Evolutionary conservation across 2,113 vertebrate species (phyloP).

Genomic region (Sminthopsis crassicaudata): DNA sequence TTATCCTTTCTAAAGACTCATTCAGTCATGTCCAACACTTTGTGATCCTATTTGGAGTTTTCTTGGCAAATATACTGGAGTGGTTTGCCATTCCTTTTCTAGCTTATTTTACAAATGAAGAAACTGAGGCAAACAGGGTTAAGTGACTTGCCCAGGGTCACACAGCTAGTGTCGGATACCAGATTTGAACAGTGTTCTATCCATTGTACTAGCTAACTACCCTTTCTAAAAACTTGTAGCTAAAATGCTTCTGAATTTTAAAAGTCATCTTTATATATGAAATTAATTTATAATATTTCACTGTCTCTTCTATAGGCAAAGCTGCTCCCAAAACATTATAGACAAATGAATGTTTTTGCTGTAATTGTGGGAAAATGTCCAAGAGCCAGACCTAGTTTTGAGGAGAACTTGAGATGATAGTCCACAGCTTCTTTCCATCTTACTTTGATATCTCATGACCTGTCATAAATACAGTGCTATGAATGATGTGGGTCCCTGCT

Average conservation of each 20-base stretch:
- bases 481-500: not conserved
- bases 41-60: too few species aligned
- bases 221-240: not conserved
- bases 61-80: too few species aligned
- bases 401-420: not conserved
- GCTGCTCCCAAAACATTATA: not conserved
- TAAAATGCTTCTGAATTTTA: not conserved
- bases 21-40: too few species aligned
- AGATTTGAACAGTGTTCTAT: too few species aligned
- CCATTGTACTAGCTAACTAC: too few species aligned
- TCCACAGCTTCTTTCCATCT: not conserved
- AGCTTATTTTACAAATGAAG: too few species aligned
- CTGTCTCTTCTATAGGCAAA: not conserved
- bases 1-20: not conserved
- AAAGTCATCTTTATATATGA: not conserved
- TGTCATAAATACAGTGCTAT: not conserved
- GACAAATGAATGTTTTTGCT: not conserved
- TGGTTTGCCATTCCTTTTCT: too few species aligned
- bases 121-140: too few species aligned
- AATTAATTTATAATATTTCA: not conserved
- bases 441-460: not conserved
- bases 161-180: too few species aligned
- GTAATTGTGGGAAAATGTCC: not conserved
- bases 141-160: too few species aligned
- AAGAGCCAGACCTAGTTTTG: not conserved